Conservation (phyloP, 2,113 vertebrate genomes). For the Notarius quadriscutis region DNA sequence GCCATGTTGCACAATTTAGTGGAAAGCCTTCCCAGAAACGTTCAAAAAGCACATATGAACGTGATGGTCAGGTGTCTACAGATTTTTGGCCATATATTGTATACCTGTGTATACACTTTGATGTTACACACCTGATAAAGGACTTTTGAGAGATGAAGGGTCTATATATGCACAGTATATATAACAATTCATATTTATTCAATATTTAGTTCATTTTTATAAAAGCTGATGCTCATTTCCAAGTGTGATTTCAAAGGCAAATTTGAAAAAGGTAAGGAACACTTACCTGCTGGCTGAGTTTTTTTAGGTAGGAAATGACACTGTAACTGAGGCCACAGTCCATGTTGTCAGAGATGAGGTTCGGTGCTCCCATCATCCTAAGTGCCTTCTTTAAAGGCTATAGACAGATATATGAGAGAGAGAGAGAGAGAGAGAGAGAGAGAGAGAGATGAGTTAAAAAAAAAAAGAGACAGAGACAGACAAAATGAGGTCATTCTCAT, state of each 20-base stretch:
- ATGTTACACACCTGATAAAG: not conserved
- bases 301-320: conserved; percentile 97
- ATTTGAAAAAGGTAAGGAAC: not conserved
- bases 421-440: conserved; percentile 15
- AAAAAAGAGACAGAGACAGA: conserved; percentile 18
- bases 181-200: not conserved
- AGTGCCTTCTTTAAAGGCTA: conserved; percentile 94
- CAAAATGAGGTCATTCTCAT: conserved; percentile 34
- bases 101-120: not conserved
- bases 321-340: conserved; percentile 98
- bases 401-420: conserved; percentile 17
- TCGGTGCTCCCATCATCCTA: conserved; percentile 96
- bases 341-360: conserved; percentile 94
- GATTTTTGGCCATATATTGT: not conserved
- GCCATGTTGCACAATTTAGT: not conserved
- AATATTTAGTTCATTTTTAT: not conserved
- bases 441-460: conserved; percentile 15
- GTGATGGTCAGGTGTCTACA: not conserved
- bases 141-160: not conserved
- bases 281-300: conserved; percentile 93
- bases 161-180: not conserved
- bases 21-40: not conserved
- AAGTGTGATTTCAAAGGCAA: not conserved
- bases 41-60: not conserved
- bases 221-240: not conserved